Evolutionary conservation across 1,140 invertebrate genomes (phyloP), one percentile per base, ranked within the genome.

Genomic region (Anoplophora glabripennis): DNA sequence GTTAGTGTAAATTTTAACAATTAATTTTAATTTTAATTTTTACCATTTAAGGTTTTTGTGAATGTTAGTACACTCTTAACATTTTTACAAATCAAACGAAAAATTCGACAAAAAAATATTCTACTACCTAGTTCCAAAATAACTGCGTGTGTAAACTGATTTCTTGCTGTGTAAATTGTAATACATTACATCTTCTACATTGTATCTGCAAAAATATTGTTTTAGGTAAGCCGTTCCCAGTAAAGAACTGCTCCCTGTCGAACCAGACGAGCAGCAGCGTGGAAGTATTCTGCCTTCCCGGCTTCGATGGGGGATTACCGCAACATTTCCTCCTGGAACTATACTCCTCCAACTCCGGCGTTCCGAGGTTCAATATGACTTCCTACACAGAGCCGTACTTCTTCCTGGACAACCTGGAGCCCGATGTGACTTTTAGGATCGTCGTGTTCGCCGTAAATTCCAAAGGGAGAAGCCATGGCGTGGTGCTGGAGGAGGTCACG

Each of bases 281-380:
- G 14, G 86, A 89, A 66, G 84, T 93, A 14, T 76, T 74, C 11
- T 93, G 91, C 72, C 79, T 86, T 57, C 76, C 88, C 7, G 89
- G 89, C 21, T 90, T 90, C 75, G 90, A 92, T 73, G 91, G 91
- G n/a, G 91, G 91, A 42, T 81, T 92, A 49, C 86, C 88, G 18
- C 90, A 93, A 76, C 80, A 80, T 61, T 92, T 92, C 73, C 75
- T 89, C 15, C 79, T 92, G n/a, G 89, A 92, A 73, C 81, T 92
- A 7, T 90, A 87, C 77, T 82, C 82, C 61, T 79, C 75, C 51
- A 81, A 76, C 57, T 83, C 76, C 63, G 73, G 62, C 11, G 70
- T 77, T 53, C 83, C 83, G 10, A 76, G 84, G 21, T 84, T 84
- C 64, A 90, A 89, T 74, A 75, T 89, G 28, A 84, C 87, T 1